Conservation (phyloP, 2,797 vertebrate genomes). For the Meda fulgida region DNA sequence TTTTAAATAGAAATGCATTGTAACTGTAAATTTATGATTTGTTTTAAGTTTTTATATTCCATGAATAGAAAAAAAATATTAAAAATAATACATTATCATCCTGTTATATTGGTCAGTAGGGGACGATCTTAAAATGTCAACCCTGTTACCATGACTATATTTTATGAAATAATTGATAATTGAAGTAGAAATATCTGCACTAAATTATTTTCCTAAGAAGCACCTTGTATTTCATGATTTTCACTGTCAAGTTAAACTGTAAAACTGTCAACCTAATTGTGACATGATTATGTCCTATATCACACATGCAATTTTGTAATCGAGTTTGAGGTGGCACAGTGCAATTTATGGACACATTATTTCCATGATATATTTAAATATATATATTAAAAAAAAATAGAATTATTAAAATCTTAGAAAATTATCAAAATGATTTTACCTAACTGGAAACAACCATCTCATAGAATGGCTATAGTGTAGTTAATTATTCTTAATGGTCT, state of each 20-base stretch:
- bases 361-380: too few species aligned
- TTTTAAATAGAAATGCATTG: neutral
- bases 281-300: neutral
- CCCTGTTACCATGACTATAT: neutral
- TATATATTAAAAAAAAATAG: too few species aligned
- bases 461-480: neutral
- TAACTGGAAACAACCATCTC: neutral
- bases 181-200: too few species aligned
- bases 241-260: neutral
- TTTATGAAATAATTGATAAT: neutral
- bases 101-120: neutral
- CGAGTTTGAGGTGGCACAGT: neutral
- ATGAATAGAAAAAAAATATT: neutral
- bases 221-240: neutral
- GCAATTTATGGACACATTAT: neutral
- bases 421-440: neutral
- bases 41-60: neutral
- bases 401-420: neutral
- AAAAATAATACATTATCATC: neutral
- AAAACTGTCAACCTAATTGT: neutral
- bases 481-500: neutral
- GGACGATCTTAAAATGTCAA: neutral
- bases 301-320: neutral
- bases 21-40: neutral
- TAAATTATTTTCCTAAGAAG: neutral